Evolutionary conservation across 2,797 vertebrate genomes (phyloP).

Genomic region (Toxotes lorentzi): DNA sequence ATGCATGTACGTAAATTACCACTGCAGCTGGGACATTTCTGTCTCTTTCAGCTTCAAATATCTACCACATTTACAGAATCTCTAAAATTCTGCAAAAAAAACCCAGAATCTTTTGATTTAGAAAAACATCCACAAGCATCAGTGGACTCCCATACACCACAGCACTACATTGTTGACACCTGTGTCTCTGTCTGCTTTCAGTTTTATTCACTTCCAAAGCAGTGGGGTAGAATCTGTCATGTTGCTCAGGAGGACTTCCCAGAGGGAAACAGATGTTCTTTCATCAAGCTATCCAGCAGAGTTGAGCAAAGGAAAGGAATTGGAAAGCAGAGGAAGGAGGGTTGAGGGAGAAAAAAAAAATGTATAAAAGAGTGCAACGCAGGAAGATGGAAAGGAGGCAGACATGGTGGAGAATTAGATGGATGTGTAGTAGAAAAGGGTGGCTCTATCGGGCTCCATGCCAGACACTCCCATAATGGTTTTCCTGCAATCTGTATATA

Average conservation of each 20-base stretch:
- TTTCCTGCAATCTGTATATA: slow-evolving; percentile 51
- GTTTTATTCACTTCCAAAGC: slow-evolving; percentile 42
- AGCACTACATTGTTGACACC: slow-evolving; percentile 32
- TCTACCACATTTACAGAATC: neutral
- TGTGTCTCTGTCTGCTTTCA: slow-evolving; percentile 49
- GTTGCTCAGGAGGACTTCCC: slow-evolving; percentile 62
- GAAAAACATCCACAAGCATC: slow-evolving; percentile 13
- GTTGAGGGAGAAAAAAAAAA: neutral
- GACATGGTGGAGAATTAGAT: slow-evolving; percentile 39
- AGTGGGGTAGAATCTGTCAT: slow-evolving; percentile 55
- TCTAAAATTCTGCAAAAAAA: neutral
- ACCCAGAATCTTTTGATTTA: slow-evolving; percentile 1
- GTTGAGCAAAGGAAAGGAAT: slow-evolving; percentile 50
- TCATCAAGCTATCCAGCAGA: slow-evolving; percentile 67
- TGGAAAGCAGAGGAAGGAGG: slow-evolving; percentile 44
- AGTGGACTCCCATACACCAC: neutral
- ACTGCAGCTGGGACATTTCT: neutral
- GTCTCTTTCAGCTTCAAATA: neutral
- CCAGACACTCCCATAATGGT: slow-evolving; percentile 40
- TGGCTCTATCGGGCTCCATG: slow-evolving; percentile 38
- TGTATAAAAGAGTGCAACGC: slow-evolving; percentile 22
- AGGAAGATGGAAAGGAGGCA: slow-evolving; percentile 30
- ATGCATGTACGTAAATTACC: neutral
- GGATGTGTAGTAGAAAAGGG: slow-evolving; percentile 34
- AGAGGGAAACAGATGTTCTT: slow-evolving; percentile 79